phyloP scores from a whole-genome alignment of 2,113 vertebrate genomes.

The Pagrus major region DNA sequence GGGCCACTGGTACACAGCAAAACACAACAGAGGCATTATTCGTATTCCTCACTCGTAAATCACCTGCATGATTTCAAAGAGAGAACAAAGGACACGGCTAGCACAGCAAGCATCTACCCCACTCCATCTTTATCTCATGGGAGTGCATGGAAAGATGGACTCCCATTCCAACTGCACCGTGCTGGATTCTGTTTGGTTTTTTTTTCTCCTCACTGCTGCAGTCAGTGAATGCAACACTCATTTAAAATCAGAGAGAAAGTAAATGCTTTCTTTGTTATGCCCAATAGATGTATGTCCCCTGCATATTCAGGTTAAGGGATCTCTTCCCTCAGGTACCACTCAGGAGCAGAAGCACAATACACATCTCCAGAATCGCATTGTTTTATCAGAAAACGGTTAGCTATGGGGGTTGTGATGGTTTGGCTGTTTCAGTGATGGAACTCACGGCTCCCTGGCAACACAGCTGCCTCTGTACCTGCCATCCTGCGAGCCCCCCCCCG shows the following conservation, averaged over 20 bases:
- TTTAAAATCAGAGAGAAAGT: conserved; percentile 18
- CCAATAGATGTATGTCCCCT: neutral
- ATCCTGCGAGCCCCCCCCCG: neutral
- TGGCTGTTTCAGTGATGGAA: conserved; percentile 5
- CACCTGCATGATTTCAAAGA: conserved; percentile 58
- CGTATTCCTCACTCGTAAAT: conserved; percentile 66
- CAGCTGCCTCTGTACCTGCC: neutral
- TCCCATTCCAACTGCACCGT: neutral
- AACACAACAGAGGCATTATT: conserved; percentile 41
- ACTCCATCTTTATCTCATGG: conserved; percentile 50
- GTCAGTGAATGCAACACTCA: neutral
- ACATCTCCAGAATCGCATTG: neutral
- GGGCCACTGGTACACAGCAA: conserved; percentile 31
- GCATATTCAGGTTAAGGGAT: neutral
- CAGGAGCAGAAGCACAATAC: neutral
- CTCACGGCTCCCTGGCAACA: neutral
- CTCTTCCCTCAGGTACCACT: neutral
- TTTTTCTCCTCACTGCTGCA: no score
- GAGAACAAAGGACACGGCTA: conserved; percentile 59
- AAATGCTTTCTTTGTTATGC: neutral
- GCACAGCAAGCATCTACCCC: conserved; percentile 42
- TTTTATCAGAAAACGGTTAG: conserved; percentile 2
- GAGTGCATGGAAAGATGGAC: conserved; percentile 26
- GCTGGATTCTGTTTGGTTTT: no score
- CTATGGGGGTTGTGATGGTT: neutral